A percentile compares a stretch with the other conserved stretches of the same genome.
phyloP scores from a whole-genome alignment of 2,797 vertebrate species.

The Emys orbicularis region DNA sequence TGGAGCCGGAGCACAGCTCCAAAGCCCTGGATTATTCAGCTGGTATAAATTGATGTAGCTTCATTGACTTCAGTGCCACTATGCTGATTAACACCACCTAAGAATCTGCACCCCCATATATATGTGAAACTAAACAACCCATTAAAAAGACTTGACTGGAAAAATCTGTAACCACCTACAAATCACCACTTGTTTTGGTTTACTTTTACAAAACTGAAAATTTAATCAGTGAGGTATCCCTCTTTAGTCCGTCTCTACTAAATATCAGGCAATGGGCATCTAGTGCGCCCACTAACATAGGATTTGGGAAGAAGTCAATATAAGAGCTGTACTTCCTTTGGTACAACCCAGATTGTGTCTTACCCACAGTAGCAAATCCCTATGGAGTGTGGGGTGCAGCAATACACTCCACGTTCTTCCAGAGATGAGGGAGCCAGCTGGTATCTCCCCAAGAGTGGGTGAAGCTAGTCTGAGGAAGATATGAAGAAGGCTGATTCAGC shows the following conservation, averaged over 20 bases:
- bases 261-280: background rate
- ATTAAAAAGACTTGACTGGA: background rate
- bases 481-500: background rate
- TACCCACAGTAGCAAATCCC: background rate
- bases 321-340: background rate
- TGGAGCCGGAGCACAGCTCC: no score
- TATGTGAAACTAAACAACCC: background rate
- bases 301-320: no score
- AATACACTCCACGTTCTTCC: background rate
- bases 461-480: background rate
- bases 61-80: background rate
- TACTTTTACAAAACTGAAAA: background rate
- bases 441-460: background rate
- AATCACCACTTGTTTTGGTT: background rate
- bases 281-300: background rate
- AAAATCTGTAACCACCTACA: background rate
- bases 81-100: background rate
- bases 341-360: background rate
- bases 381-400: background rate
- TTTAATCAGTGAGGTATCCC: background rate
- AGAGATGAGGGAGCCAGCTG: background rate
- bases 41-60: background rate
- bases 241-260: background rate
- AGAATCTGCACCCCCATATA: background rate
- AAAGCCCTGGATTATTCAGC: background rate